Conservation (phyloP, 1,140 invertebrate species). For the Odontomachus brunneus region DNA sequence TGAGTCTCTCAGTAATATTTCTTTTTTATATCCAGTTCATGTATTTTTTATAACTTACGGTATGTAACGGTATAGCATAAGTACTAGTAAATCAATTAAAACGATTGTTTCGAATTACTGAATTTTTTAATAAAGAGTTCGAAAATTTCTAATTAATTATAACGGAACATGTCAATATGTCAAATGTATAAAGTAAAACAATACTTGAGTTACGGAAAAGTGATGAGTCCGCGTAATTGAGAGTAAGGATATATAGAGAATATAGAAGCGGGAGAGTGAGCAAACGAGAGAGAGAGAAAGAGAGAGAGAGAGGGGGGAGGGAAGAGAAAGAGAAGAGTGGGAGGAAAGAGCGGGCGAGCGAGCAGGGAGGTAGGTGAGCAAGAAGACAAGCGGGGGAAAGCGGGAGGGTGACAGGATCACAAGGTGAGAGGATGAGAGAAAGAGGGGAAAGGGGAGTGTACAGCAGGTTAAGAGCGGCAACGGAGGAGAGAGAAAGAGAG, state of each 20-base stretch:
- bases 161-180: slow-evolving; percentile 17
- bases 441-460: background rate
- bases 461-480: slow-evolving; percentile 39
- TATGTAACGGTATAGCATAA: slow-evolving; percentile 4
- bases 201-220: slow-evolving; percentile 47
- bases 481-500: slow-evolving; percentile 48
- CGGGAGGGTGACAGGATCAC: slow-evolving; percentile 41
- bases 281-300: slow-evolving; percentile 10
- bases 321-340: slow-evolving; percentile 6
- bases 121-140: background rate
- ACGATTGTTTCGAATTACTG: background rate
- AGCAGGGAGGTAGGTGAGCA: slow-evolving; percentile 9
- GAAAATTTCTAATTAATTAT: slow-evolving; percentile 49
- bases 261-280: slow-evolving; percentile 25
- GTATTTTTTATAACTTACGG: background rate
- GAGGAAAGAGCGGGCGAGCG: background rate
- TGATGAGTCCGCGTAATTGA: slow-evolving; percentile 33
- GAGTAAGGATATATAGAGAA: slow-evolving; percentile 26
- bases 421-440: slow-evolving; percentile 36
- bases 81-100: slow-evolving; percentile 24
- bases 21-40: background rate
- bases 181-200: slow-evolving; percentile 47
- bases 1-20: background rate
- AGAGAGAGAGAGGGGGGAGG: background rate
- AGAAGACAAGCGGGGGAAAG: slow-evolving; percentile 48